Conservation (phyloP, 2,888 invertebrate genomes). For the Phanerotoma sp. region DNA sequence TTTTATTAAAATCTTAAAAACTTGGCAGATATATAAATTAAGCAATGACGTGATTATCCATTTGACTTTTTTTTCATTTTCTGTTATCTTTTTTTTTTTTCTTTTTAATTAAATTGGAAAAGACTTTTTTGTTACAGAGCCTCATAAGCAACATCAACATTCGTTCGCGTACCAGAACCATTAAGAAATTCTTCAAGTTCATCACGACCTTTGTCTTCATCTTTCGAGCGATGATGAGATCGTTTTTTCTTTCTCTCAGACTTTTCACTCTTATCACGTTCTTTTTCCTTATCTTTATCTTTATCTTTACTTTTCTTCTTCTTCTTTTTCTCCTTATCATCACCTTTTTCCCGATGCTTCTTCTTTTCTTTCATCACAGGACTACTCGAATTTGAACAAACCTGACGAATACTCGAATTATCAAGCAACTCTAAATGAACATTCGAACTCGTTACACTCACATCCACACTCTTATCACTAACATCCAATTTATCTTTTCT, state of each 20-base stretch:
- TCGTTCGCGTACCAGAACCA: conserved; percentile 59
- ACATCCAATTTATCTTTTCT: conserved; percentile 59
- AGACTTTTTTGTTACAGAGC: conserved; percentile 59
- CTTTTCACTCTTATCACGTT: conserved; percentile 47
- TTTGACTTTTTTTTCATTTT: no score
- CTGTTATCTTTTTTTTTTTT: no score
- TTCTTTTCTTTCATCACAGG: conserved; percentile 55
- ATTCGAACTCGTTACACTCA: conserved; percentile 61
- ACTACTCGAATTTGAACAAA: conserved; percentile 52
- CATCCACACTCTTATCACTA: conserved; percentile 53
- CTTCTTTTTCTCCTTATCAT: conserved; percentile 63
- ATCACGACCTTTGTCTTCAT: conserved; percentile 58
- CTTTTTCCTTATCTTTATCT: conserved; percentile 60
- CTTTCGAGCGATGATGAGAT: conserved; percentile 53
- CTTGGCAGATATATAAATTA: background rate
- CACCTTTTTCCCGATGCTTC: conserved; percentile 53
- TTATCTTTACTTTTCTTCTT: conserved; percentile 59
- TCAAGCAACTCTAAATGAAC: conserved; percentile 60
- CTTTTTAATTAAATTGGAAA: no score
- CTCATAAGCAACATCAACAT: conserved; percentile 63
- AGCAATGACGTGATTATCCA: background rate
- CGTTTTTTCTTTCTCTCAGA: conserved; percentile 56
- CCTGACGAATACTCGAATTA: conserved; percentile 47
- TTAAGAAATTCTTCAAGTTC: conserved; percentile 68
- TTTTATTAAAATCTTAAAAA: background rate